phyloP scores from a whole-genome alignment of 2,797 vertebrate species.

The Leptodactylus fallax region DNA sequence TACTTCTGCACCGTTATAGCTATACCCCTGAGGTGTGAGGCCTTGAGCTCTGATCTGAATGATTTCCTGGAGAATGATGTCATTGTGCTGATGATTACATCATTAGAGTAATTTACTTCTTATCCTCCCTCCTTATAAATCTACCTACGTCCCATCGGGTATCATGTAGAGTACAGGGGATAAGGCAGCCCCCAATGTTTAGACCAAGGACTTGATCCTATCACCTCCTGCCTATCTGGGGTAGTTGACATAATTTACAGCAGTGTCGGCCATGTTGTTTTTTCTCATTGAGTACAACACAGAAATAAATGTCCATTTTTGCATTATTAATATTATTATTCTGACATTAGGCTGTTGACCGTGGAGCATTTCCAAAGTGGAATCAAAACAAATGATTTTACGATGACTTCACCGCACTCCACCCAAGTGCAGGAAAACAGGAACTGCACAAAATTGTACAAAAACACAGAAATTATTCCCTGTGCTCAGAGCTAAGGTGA shows the following conservation, averaged over 20 bases:
- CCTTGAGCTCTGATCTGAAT: too few species aligned
- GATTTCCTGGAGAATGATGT: too few species aligned
- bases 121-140: too few species aligned
- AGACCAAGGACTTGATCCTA: neutral
- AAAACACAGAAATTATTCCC: neutral
- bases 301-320: neutral
- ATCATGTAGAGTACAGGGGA: neutral
- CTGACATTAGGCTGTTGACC: neutral
- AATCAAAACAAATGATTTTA: conserved; percentile 18
- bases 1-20: too few species aligned
- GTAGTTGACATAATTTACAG: neutral
- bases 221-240: neutral
- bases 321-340: neutral
- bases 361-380: conserved; percentile 6
- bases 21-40: too few species aligned
- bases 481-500: neutral
- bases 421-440: conserved; percentile 30
- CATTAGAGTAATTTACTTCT: too few species aligned
- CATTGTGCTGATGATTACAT: too few species aligned
- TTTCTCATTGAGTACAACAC: neutral
- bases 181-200: neutral
- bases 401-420: conserved; percentile 27
- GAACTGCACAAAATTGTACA: neutral
- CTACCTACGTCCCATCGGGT: too few species aligned
- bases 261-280: neutral